These are phyloP conservation scores for Limonius californicus DNA, from an alignment of 1,140 invertebrate genomes.

Conservation along the genomic window DNA sequence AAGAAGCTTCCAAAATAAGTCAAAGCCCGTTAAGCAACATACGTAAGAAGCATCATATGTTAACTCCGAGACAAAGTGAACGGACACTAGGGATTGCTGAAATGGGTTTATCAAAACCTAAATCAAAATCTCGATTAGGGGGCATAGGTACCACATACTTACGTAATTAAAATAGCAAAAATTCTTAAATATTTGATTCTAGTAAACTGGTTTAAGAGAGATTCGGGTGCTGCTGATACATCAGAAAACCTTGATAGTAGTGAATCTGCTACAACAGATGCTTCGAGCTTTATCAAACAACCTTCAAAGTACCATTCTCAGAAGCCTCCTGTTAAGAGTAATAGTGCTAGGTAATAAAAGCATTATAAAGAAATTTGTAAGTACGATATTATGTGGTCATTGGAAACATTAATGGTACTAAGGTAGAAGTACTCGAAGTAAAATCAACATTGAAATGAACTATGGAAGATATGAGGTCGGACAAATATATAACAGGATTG, in stretches of 20 bases:
- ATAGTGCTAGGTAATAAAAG: constrained; percentile 24
- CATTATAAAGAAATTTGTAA: no score
- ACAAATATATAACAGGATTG: no score
- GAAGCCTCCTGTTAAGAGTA: constrained; percentile 32
- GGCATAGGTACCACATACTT: constrained; percentile 70
- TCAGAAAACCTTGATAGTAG: constrained; percentile 56
- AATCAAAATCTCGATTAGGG: constrained; percentile 52
- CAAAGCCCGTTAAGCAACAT: constrained; percentile 75
- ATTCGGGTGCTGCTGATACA: constrained; percentile 49
- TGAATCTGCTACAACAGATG: constrained; percentile 57
- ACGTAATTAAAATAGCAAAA: no score
- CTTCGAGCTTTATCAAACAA: constrained; percentile 50
- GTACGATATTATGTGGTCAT: no score
- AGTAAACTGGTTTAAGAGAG: constrained; percentile 70
- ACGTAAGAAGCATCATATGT: constrained; percentile 65
- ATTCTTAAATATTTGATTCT: no score
- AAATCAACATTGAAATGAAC: no score
- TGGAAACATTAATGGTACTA: no score
- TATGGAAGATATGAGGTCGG: no score
- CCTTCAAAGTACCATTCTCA: constrained; percentile 39
- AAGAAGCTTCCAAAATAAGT: constrained; percentile 65
- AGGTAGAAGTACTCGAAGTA: no score
- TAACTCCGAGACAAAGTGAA: constrained; percentile 79
- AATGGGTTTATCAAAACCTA: constrained; percentile 44
- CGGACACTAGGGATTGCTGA: constrained; percentile 58